A percentile compares a stretch with the other conserved stretches of the same genome.
phyloP scores from a whole-genome alignment of 2,888 invertebrate genomes.

The Acleris emargana region DNA sequence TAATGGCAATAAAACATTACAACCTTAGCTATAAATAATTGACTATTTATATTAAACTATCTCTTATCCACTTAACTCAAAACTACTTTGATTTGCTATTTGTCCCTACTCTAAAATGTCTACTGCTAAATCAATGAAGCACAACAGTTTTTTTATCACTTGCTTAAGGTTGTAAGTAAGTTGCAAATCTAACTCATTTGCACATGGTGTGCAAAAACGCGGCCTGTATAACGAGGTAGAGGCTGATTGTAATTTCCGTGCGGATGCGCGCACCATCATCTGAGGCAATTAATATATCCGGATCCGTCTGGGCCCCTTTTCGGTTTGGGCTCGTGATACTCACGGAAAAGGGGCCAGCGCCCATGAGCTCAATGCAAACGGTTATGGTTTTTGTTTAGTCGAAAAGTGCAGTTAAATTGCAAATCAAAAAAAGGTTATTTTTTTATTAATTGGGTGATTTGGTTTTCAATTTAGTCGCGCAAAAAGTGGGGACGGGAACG shows the following conservation, averaged over 20 bases:
- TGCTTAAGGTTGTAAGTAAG: no score
- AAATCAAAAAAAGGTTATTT: background rate
- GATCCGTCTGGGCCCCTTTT: slow-evolving; percentile 51
- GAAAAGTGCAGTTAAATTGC: background rate
- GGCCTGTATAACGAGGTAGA: slow-evolving; percentile 39
- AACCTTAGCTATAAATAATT: no score
- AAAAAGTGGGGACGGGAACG: no score
- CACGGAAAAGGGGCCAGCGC: slow-evolving; percentile 34
- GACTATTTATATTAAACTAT: no score
- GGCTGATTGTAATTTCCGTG: slow-evolving; percentile 65
- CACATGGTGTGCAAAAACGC: slow-evolving; percentile 28
- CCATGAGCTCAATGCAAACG: slow-evolving; percentile 19
- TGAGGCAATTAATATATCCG: slow-evolving; percentile 63
- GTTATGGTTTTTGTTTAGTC: slow-evolving; percentile 10
- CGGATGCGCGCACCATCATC: slow-evolving; percentile 63
- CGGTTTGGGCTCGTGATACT: slow-evolving; percentile 39
- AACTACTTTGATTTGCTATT: no score
- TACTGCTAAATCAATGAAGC: no score
- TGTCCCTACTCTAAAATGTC: no score
- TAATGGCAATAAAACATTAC: no score
- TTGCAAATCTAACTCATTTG: background rate
- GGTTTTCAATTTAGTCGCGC: slow-evolving; percentile 5
- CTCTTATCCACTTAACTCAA: no score
- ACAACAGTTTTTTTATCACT: background rate
- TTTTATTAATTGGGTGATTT: slow-evolving; percentile 15